These are phyloP conservation scores for Tachycineta bicolor DNA, from an alignment of 2,113 vertebrate genomes.

Conservation along the genomic window DNA sequence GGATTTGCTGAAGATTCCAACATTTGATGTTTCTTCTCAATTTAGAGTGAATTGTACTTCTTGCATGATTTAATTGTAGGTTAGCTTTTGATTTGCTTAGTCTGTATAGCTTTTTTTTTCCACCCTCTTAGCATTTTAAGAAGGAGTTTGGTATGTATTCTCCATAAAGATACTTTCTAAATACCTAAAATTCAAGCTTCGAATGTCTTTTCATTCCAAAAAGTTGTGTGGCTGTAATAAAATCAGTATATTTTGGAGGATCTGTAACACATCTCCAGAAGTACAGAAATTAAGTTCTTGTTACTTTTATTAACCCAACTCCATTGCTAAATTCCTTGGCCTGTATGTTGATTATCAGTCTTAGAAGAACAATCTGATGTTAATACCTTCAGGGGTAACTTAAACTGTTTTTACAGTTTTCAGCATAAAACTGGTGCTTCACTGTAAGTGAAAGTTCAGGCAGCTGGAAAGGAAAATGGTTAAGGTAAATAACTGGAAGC, in stretches of 20 bases:
- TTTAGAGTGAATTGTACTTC: background rate
- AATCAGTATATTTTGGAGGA: background rate
- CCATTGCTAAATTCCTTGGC: background rate
- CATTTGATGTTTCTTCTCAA: background rate
- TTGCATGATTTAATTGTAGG: background rate
- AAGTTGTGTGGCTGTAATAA: background rate
- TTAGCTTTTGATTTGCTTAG: background rate
- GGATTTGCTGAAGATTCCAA: background rate
- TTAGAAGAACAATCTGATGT: background rate
- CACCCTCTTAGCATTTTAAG: background rate
- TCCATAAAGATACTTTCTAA: background rate
- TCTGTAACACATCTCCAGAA: background rate
- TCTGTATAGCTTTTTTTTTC: background rate
- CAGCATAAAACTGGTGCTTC: background rate
- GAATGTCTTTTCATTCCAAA: background rate
- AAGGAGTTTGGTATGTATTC: background rate
- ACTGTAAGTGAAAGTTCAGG: background rate
- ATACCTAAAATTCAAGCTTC: background rate
- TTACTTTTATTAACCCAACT: background rate
- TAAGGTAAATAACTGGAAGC: background rate
- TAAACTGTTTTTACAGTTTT: background rate
- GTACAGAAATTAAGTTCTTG: background rate
- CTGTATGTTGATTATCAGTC: background rate
- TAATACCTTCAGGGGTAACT: background rate
- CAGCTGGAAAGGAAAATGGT: background rate